Percentiles rank a stretch among this genome's conserved stretches.
Evolutionary conservation across 2,888 invertebrate species (phyloP).

Genomic region (Caenorhabditis uteleia): DNA sequence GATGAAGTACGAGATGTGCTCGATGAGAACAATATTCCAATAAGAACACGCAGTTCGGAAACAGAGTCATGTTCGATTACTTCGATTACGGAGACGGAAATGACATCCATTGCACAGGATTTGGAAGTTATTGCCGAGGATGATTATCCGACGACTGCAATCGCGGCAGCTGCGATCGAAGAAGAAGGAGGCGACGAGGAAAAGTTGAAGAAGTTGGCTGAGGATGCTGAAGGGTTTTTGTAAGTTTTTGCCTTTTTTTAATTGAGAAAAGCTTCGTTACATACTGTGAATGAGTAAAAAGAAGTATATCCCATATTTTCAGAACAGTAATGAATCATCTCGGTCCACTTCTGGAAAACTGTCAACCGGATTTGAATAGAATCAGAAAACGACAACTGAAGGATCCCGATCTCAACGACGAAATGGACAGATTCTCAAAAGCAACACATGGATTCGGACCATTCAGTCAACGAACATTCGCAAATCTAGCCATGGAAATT

Average conservation of each 20-base stretch:
- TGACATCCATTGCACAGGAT: not conserved
- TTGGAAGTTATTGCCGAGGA: not conserved
- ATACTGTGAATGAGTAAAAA: not conserved
- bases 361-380: not conserved
- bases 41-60: too few relatives aligned
- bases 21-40: too few relatives aligned
- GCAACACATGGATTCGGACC: slow-evolving; percentile 3
- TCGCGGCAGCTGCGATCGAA: not conserved
- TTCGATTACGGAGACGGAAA: too few relatives aligned
- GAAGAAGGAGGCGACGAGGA: too few relatives aligned
- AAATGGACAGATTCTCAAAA: not conserved
- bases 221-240: slow-evolving; percentile 2
- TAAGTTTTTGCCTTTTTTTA: not conserved
- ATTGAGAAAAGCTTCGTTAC: too few relatives aligned
- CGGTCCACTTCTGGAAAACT: too few relatives aligned
- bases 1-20: too few relatives aligned
- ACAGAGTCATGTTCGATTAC: too few relatives aligned
- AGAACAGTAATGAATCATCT: not conserved
- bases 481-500: not conserved
- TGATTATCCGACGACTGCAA: not conserved
- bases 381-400: not conserved
- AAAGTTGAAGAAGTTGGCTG: not conserved
- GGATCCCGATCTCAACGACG: not conserved
- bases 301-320: not conserved
- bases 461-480: not conserved